Evolutionary conservation across 2,888 invertebrate species (phyloP).

Genomic region (Galerucella calmariensis): DNA sequence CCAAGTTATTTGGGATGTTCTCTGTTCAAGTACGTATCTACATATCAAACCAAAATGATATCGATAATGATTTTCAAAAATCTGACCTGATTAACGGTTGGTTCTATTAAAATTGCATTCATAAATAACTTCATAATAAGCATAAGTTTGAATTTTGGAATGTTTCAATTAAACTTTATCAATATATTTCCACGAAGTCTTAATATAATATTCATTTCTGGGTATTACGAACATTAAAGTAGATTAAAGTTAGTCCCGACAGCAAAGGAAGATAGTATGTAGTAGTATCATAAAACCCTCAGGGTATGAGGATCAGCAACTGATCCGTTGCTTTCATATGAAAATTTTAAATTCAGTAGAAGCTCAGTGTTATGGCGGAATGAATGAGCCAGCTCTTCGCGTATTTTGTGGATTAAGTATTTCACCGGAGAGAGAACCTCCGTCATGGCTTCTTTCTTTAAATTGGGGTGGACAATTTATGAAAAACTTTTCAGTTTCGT

Average conservation of each 20-base stretch:
- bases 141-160: conserved; percentile 16
- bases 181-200: conserved; percentile 37
- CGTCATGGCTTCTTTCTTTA: conserved; percentile 29
- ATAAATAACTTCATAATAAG: conserved; percentile 23
- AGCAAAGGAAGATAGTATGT: conserved; percentile 38
- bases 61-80: too few species aligned
- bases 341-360: conserved; percentile 36
- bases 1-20: too few species aligned
- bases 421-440: conserved; percentile 14
- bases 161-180: conserved; percentile 43
- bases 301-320: conserved; percentile 32
- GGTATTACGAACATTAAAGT: conserved; percentile 42
- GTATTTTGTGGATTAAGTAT: conserved; percentile 35
- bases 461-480: not conserved
- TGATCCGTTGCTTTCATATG: conserved; percentile 42
- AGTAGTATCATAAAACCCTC: conserved; percentile 37
- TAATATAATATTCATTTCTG: conserved; percentile 43
- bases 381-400: conserved; percentile 39
- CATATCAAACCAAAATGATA: too few species aligned
- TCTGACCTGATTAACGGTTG: not conserved
- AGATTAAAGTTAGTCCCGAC: conserved; percentile 40
- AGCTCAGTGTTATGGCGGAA: conserved; percentile 32
- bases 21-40: too few species aligned
- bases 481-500: conserved; percentile 15
- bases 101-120: not conserved